phyloP scores from a whole-genome alignment of 2,888 invertebrate genomes.

The Lithophane semibrunnea region DNA sequence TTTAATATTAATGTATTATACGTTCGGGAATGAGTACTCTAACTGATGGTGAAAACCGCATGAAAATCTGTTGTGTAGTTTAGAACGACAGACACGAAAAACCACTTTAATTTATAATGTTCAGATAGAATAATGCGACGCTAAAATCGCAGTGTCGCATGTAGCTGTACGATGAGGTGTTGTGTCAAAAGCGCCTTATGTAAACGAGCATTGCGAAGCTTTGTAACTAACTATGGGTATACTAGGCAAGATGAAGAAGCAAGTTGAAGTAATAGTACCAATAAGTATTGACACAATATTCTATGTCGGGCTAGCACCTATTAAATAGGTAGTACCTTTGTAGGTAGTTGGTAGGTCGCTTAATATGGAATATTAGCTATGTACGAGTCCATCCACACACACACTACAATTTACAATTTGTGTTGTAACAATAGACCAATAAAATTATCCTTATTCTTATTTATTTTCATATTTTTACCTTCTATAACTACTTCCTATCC shows the following conservation, averaged over 20 bases:
- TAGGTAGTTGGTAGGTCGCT: no score
- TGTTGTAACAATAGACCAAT: no score
- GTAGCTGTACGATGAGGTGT: constrained; percentile 26
- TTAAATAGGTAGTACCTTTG: neutral
- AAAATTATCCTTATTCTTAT: no score
- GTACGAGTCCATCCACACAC: neutral
- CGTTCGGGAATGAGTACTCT: no score
- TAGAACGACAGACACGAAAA: neutral
- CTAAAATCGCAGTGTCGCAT: constrained; percentile 33
- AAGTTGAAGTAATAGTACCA: neutral
- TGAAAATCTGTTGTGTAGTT: neutral
- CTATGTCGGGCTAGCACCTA: neutral
- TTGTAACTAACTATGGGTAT: neutral
- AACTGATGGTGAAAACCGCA: neutral
- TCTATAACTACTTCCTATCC: neutral
- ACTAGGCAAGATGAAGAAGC: neutral
- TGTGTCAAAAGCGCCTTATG: constrained; percentile 4
- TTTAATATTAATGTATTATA: no score
- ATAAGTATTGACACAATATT: neutral
- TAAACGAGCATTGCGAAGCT: neutral
- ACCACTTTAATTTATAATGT: neutral
- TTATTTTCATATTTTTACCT: neutral
- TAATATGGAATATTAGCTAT: neutral
- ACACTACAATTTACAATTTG: no score
- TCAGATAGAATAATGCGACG: constrained; percentile 14